Evolutionary conservation across 2,113 vertebrate genomes (phyloP).

Genomic region (Tragelaphus imberbis): DNA sequence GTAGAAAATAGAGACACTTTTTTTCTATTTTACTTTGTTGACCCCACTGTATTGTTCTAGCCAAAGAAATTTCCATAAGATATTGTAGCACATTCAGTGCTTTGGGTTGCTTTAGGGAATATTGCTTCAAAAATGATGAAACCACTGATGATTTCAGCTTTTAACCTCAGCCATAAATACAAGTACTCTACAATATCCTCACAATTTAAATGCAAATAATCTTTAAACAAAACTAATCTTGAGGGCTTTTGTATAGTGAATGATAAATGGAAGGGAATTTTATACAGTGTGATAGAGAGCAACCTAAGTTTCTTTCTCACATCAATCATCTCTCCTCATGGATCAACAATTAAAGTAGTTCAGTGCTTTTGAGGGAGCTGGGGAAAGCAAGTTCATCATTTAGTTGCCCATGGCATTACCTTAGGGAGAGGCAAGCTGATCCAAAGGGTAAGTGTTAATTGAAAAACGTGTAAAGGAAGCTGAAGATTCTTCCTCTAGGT

Average conservation of each 20-base stretch:
- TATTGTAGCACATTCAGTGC: neutral
- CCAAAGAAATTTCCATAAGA: neutral
- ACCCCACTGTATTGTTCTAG: neutral
- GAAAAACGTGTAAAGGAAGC: conserved; percentile 67
- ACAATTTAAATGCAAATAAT: conserved; percentile 81
- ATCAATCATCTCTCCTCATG: conserved; percentile 69
- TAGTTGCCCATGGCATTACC: conserved; percentile 48
- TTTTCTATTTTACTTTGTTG: conserved; percentile 46
- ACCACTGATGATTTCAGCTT: conserved; percentile 66
- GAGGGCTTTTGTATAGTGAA: conserved; percentile 64
- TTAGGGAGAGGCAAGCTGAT: conserved; percentile 43
- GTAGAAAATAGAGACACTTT: conserved; percentile 14
- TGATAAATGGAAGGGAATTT: conserved; percentile 69
- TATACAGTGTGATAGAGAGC: conserved; percentile 61
- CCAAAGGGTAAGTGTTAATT: conserved; percentile 76
- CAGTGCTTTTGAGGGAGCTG: conserved; percentile 44
- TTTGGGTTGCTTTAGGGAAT: conserved; percentile 33
- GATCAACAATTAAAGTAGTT: conserved; percentile 74
- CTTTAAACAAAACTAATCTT: conserved; percentile 79
- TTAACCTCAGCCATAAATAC: conserved; percentile 65
- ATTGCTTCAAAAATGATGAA: conserved; percentile 55
- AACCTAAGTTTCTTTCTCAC: conserved; percentile 44
- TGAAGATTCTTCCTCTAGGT: conserved; percentile 32
- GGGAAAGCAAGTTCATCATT: conserved; percentile 65
- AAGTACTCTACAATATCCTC: conserved; percentile 55